Conservation (phyloP, 2,797 vertebrate genomes). For the Enteromius unitaeniatus region DNA sequence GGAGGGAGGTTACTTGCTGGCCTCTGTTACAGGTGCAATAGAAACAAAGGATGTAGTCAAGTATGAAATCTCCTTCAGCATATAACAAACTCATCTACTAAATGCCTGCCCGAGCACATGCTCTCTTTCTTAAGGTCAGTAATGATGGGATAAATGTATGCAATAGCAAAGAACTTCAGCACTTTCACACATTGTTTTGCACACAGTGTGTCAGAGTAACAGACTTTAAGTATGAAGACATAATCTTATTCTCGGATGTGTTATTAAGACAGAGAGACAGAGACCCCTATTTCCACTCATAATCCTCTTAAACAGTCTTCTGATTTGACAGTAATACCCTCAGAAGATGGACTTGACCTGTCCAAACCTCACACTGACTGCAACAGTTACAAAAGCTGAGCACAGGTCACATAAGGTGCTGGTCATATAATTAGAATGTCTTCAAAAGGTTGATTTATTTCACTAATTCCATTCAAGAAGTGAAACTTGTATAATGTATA, state of each 20-base stretch:
- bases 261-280: slow-evolving; percentile 1
- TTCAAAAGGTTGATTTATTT: too few relatives aligned
- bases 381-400: neutral
- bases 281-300: slow-evolving; percentile 26
- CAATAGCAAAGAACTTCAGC: neutral
- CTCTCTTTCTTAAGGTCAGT: neutral
- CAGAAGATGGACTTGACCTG: slow-evolving; percentile 1
- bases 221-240: slow-evolving; percentile 4
- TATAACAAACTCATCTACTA: neutral
- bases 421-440: too few relatives aligned
- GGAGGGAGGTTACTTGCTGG: too few relatives aligned
- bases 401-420: neutral
- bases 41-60: neutral
- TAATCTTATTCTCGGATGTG: slow-evolving; percentile 1
- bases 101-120: neutral
- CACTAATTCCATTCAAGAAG: too few relatives aligned
- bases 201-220: neutral
- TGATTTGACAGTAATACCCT: neutral
- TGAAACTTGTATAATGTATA: too few relatives aligned
- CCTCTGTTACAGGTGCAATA: neutral
- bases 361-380: neutral
- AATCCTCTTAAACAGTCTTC: slow-evolving; percentile 40
- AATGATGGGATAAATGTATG: neutral
- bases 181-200: neutral
- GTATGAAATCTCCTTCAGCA: neutral